Percentiles rank a stretch among this genome's conserved stretches.
phyloP scores from a whole-genome alignment of 92 coral and sea anemone genomes.

The Epizoanthus ramosus region DNA sequence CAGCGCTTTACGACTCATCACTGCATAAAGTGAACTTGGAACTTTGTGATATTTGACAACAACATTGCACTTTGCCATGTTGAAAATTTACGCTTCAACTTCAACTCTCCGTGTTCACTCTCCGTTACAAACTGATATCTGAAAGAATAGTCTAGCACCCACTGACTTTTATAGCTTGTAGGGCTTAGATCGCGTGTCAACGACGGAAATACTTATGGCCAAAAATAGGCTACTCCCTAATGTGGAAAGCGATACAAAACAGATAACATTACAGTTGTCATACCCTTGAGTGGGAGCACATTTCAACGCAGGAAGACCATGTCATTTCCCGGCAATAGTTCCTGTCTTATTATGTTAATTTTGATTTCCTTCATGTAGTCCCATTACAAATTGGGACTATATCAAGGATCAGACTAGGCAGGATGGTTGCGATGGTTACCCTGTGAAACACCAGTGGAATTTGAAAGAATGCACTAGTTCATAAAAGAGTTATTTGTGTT shows the following conservation, averaged over 20 bases:
- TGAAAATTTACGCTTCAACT: background rate
- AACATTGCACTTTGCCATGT: slow-evolving; percentile 34
- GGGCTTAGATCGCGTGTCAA: slow-evolving; percentile 27
- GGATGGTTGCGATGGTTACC: background rate
- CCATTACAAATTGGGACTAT: background rate
- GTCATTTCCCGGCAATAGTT: slow-evolving; percentile 21
- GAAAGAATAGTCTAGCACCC: background rate
- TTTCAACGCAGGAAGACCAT: slow-evolving; percentile 28
- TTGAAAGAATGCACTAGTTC: background rate
- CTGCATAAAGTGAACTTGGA: slow-evolving; percentile 25
- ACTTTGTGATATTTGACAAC: slow-evolving; percentile 19
- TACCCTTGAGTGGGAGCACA: slow-evolving; percentile 11
- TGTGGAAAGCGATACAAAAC: slow-evolving; percentile 19
- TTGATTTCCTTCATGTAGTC: background rate
- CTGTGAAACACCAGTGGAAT: background rate
- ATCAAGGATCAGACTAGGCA: background rate
- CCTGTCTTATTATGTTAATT: background rate
- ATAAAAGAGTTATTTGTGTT: background rate
- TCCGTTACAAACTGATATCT: background rate
- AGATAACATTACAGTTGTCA: slow-evolving; percentile 28
- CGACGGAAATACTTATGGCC: background rate
- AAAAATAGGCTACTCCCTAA: slow-evolving; percentile 36
- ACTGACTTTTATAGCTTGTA: slow-evolving; percentile 12
- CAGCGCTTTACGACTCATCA: slow-evolving; percentile 28
- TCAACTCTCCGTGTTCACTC: background rate